Evolutionary conservation across 2,888 invertebrate genomes (phyloP), one percentile per base, ranked within the genome.

Genomic region (Conus canariensis): DNA sequence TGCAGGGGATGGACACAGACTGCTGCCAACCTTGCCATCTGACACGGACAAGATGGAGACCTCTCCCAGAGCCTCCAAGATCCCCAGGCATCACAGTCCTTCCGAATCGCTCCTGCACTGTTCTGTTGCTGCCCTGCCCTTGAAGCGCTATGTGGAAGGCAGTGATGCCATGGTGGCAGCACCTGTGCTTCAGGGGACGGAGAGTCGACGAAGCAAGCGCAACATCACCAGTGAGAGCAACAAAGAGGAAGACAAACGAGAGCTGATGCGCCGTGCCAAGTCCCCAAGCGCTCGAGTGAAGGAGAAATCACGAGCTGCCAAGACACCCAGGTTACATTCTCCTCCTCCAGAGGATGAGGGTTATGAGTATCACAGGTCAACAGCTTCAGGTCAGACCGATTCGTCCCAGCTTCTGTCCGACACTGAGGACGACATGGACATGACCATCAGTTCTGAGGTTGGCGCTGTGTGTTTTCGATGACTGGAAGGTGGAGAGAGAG

Each of bases 231-330:
- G 93, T 86, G 93, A 93, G 85, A 94, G 93, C 77, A 80, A 30
- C 12, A 12, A 30, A 12, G 95, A 95, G 83, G 95, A 95, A 64
- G 94, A 94, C 30, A 94, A 94, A 87, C 92, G 93, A 59, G 94
- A 93, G 90, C 92, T 91, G 90, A 90, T 92, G 91, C 83, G 93
- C 14, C 90, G 94, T 74, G 94, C 94, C 16, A 95, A 95, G 92
- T 95, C 96, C 14, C 96, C 96, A 12, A 95, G 95, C 93, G 94
- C 95, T 64, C 94, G 94, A 91, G 93, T 96, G 56, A 95, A 94
- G 92, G 96, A 96, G 56, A 94, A 94, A 88, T 93, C 95, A 12
- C 91, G 95, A n/a, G 93, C 93, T 4, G 77, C 94, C 16, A 95
- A 95, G 90, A 90, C 90, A 6, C 95, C 95, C 8, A 93, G 95